Conservation (phyloP, 2,888 invertebrate species). For the Platynereis dumerilii region DNA sequence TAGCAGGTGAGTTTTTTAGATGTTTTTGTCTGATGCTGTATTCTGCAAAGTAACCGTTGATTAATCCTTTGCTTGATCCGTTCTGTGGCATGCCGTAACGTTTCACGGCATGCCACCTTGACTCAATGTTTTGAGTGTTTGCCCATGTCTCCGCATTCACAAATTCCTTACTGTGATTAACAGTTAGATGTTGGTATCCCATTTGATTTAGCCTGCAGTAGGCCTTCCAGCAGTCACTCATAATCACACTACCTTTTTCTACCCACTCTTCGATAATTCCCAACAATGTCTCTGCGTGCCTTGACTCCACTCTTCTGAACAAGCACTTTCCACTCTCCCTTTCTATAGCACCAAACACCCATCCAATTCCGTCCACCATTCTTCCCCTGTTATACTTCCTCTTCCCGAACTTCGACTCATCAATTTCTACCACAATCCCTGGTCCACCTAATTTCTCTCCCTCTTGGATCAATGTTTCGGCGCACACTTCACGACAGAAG, state of each 20-base stretch:
- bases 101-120: slow-evolving; percentile 17
- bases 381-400: slow-evolving; percentile 34
- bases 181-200: slow-evolving; percentile 36
- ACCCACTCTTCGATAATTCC: slow-evolving; percentile 37
- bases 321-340: slow-evolving; percentile 32
- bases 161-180: slow-evolving; percentile 40
- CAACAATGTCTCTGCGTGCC: slow-evolving; percentile 24
- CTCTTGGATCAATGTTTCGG: too few relatives aligned
- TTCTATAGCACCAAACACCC: slow-evolving; percentile 41
- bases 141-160: slow-evolving; percentile 37
- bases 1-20: too few relatives aligned
- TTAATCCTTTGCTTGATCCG: too few relatives aligned
- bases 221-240: slow-evolving; percentile 31
- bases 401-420: slow-evolving; percentile 29
- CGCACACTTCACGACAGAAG: too few relatives aligned
- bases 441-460: slow-evolving; percentile 12
- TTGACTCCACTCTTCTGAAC: slow-evolving; percentile 26
- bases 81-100: too few relatives aligned
- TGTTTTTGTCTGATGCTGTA: too few relatives aligned
- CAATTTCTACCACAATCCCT: slow-evolving; percentile 29
- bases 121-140: slow-evolving; percentile 36
- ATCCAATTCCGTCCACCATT: slow-evolving; percentile 33
- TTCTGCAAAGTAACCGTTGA: too few relatives aligned
- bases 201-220: slow-evolving; percentile 25
- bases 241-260: slow-evolving; percentile 35